Evolutionary conservation across 2,113 vertebrate species (phyloP), one percentile per base, ranked within the genome.

Genomic region (Alligator sinensis): DNA sequence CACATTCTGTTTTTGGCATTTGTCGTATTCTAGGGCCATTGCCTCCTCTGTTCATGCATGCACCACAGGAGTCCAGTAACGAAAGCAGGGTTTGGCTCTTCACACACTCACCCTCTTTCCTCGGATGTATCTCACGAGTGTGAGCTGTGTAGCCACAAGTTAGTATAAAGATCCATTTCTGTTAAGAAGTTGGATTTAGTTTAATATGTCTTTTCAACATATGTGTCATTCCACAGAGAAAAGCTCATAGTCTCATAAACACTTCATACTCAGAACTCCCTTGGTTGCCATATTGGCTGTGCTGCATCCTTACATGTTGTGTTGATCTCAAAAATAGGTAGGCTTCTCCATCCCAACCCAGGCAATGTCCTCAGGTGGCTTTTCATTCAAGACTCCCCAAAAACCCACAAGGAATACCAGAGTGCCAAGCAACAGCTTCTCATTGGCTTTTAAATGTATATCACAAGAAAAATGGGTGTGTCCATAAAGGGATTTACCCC

Each of bases 121-220:
- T 54, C 8, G 11, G 30, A 47, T 47, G 34, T 38, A 74, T 38
- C 12, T 38, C 6, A 8, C 22, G 25, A 74, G 47, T 47, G 11
- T 13, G 1, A 74, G 70, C 70, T 74, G 34, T 47, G 80, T 62
- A 91, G 82, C 59, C 75, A 62, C 75, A 77, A 74, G 60, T 80
- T 77, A 88, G 24, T 34, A 15, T 81, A 80, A 93, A 91, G 77
- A 91, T 64, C 78, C 57, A 81, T n/a, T 87, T 91, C 89, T 54
- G 82, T 90, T 82, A 87, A n/a, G 82, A 90, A 92, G 75, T 54
- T 93, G 77, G 47, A 87, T 95, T 96, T 85, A 79, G 60, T 30
- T 83, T 84, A 89, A 94, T 84, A n/a, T 82, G 17, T 93, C 28
- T 70, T 94, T 96, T 80, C 90, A 93, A 86, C 87, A 61, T 0